Percentiles rank a stretch among this genome's conserved stretches.
phyloP scores from a whole-genome alignment of 2,888 invertebrate genomes.

The Nemapogon koenigi region DNA sequence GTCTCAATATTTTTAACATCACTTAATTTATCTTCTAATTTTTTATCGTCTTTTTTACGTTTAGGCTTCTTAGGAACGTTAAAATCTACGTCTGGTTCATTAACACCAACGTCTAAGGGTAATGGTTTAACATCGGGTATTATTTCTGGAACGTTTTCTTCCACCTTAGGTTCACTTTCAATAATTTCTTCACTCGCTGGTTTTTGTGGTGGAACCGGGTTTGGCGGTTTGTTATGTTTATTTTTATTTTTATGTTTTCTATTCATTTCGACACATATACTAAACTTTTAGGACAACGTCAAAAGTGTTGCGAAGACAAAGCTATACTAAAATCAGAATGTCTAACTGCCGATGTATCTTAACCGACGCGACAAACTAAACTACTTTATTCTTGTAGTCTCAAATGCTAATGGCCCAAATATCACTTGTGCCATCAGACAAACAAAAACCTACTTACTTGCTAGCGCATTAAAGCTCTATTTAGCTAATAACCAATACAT shows the following conservation, averaged over 20 bases:
- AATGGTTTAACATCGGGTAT: slow-evolving; percentile 21
- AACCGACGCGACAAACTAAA: slow-evolving; percentile 1
- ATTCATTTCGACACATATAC: slow-evolving; percentile 28
- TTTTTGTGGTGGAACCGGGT: slow-evolving; percentile 17
- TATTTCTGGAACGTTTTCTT: slow-evolving; percentile 25
- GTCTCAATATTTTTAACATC: slow-evolving; percentile 18
- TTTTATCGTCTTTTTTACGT: slow-evolving; percentile 50
- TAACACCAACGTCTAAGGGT: slow-evolving; percentile 15
- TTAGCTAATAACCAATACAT: background rate
- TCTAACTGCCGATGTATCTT: too few relatives aligned
- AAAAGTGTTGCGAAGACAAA: slow-evolving; percentile 2
- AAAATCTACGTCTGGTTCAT: slow-evolving; percentile 21
- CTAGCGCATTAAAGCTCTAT: background rate
- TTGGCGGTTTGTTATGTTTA: slow-evolving; percentile 27
- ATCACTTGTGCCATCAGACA: background rate
- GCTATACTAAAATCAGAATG: too few relatives aligned
- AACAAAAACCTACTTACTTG: background rate
- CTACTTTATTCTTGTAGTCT: background rate
- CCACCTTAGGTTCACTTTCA: slow-evolving; percentile 10
- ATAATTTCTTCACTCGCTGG: slow-evolving; percentile 7
- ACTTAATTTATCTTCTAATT: slow-evolving; percentile 28
- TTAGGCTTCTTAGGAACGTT: slow-evolving; percentile 55
- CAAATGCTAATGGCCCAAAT: background rate
- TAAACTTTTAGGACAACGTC: slow-evolving; percentile 1
- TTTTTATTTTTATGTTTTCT: slow-evolving; percentile 45